Evolutionary conservation across 2,113 vertebrate genomes (phyloP).

Genomic region (Misgurnus anguillicaudatus): DNA sequence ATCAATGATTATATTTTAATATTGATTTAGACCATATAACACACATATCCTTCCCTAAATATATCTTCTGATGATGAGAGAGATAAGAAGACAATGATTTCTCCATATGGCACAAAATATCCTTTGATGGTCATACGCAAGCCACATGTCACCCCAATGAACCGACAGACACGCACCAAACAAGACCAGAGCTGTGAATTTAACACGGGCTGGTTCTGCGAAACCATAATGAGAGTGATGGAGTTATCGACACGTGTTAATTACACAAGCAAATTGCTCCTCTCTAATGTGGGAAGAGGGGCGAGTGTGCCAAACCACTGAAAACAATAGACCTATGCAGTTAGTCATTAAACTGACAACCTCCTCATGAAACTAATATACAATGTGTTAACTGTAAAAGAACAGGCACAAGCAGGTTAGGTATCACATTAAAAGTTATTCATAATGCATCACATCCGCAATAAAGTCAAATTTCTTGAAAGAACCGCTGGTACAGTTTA

Average conservation of each 20-base stretch:
- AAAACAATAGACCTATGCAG: background rate
- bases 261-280: conserved; percentile 10
- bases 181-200: conserved; percentile 1
- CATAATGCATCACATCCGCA: too few relatives aligned
- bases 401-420: background rate
- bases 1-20: too few relatives aligned
- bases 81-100: conserved; percentile 41
- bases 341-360: background rate
- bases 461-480: background rate
- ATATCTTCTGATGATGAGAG: conserved; percentile 28
- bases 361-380: conserved; percentile 11
- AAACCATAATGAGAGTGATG: conserved; percentile 6
- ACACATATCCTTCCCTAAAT: conserved; percentile 28
- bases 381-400: background rate
- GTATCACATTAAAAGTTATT: too few relatives aligned
- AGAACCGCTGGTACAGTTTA: background rate
- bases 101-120: conserved; percentile 51
- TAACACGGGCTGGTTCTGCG: background rate
- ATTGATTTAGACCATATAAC: conserved; percentile 13
- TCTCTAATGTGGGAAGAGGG: conserved; percentile 17
- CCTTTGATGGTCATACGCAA: conserved; percentile 54
- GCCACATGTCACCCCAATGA: conserved; percentile 50
- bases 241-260: background rate
- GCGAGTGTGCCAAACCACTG: background rate
- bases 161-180: conserved; percentile 23